Conservation (phyloP, 2,888 invertebrate species). For the Proisotoma minuta region DNA sequence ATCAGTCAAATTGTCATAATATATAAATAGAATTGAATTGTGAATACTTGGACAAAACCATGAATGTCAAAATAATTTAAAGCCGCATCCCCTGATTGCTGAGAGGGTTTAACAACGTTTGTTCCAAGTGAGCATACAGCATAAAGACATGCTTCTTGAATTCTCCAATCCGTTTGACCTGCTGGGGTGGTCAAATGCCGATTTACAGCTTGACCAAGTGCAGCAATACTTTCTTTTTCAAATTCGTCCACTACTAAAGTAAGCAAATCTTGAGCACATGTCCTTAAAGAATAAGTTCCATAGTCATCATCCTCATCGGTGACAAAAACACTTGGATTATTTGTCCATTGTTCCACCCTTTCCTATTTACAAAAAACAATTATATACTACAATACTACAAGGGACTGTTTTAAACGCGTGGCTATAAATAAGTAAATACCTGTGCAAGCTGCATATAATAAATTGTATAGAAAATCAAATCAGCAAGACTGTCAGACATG, state of each 20-base stretch:
- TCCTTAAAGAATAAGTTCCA: conserved; percentile 55
- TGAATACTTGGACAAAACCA: conserved; percentile 44
- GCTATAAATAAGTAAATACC: conserved; percentile 49
- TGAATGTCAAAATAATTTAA: conserved; percentile 43
- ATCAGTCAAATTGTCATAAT: not conserved
- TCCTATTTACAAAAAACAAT: conserved; percentile 48
- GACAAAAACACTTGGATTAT: conserved; percentile 55
- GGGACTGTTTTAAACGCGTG: too few species aligned
- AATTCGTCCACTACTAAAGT: conserved; percentile 54
- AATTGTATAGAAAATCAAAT: conserved; percentile 55
- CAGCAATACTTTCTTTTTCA: conserved; percentile 51
- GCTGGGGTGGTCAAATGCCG: conserved; percentile 53
- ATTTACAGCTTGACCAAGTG: conserved; percentile 52
- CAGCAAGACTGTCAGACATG: conserved; percentile 53
- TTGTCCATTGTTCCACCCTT: conserved; percentile 52
- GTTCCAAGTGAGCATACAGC: conserved; percentile 45
- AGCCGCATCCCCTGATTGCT: conserved; percentile 13
- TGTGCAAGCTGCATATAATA: conserved; percentile 57
- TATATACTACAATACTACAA: too few species aligned
- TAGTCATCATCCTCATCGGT: conserved; percentile 58
- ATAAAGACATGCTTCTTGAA: conserved; percentile 54
- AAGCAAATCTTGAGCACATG: conserved; percentile 55
- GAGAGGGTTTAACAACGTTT: conserved; percentile 34
- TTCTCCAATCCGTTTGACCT: conserved; percentile 49
- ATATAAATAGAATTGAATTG: too few species aligned